Percentiles rank a stretch among this genome's conserved stretches.
These are phyloP conservation scores for Odontocolon sp. DNA, from an alignment of 2,888 invertebrate genomes.

Conservation along the genomic window DNA sequence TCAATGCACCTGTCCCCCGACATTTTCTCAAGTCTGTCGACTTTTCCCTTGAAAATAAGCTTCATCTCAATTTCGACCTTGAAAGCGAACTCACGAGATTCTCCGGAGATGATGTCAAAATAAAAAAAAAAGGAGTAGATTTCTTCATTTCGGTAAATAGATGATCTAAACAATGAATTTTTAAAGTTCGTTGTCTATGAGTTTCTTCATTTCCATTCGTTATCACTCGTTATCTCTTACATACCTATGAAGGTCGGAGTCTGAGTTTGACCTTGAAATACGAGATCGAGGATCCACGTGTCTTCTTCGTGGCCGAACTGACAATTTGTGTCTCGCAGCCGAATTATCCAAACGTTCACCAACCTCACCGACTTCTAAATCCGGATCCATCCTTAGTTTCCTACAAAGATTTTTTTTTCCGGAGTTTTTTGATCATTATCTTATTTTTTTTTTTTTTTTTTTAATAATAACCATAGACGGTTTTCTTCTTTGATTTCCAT, in stretches of 20 bases:
- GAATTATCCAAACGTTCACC: conserved; percentile 86
- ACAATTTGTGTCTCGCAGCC: conserved; percentile 89
- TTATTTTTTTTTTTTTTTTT: conserved; percentile 15
- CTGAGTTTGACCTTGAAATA: conserved; percentile 70
- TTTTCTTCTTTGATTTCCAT: conserved; percentile 1
- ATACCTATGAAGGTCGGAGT: conserved; percentile 70
- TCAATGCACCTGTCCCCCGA: neutral
- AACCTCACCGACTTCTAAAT: conserved; percentile 84
- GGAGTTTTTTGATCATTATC: conserved; percentile 24
- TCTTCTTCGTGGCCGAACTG: conserved; percentile 88
- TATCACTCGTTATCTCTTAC: conserved; percentile 33
- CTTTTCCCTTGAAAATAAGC: neutral
- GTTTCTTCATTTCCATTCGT: conserved; percentile 17
- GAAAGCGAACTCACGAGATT: no score
- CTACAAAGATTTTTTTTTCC: conserved; percentile 68
- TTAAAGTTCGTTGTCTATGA: conserved; percentile 30
- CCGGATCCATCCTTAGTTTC: conserved; percentile 82
- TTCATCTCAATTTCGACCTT: conserved; percentile 8
- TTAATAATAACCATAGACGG: neutral
- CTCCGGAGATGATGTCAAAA: no score
- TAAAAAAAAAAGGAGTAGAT: no score
- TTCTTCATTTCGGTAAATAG: neutral
- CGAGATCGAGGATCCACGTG: conserved; percentile 83
- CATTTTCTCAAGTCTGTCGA: neutral
- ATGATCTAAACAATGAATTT: no score